These are phyloP conservation scores for Drosophila pruinosa DNA, from an alignment of 1,140 invertebrate species.

Conservation along the genomic window DNA sequence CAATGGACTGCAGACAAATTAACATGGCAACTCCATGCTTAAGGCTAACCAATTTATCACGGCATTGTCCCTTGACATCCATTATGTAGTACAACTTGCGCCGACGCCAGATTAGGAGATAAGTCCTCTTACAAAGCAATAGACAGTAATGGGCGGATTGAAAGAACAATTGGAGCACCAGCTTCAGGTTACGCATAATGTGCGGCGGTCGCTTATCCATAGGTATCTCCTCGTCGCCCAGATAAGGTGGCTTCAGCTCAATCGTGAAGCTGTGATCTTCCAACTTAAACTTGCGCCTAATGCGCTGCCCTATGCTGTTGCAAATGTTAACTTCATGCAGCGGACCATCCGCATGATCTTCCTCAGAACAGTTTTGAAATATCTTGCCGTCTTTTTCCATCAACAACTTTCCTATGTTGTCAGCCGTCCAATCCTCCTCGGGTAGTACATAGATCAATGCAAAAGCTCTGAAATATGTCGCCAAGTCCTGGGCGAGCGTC, in stretches of 20 bases:
- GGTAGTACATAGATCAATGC: constrained; percentile 67
- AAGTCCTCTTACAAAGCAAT: constrained; percentile 34
- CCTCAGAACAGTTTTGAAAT: constrained; percentile 29
- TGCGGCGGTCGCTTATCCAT: background rate
- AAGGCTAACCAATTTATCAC: constrained; percentile 18
- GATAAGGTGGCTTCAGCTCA: constrained; percentile 48
- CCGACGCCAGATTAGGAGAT: constrained; percentile 64
- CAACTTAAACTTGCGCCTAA: constrained; percentile 57
- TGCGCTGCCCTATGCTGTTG: constrained; percentile 14
- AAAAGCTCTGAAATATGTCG: constrained; percentile 65
- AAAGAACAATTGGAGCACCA: constrained; percentile 51
- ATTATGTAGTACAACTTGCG: constrained; percentile 51
- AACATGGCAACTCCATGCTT: constrained; percentile 44
- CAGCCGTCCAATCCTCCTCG: constrained; percentile 60
- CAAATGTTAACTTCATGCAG: background rate
- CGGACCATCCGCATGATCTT: background rate
- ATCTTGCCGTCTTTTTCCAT: constrained; percentile 50
- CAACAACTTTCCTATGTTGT: constrained; percentile 56
- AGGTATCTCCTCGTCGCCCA: background rate
- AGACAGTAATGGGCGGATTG: constrained; percentile 49
- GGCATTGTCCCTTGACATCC: constrained; percentile 45
- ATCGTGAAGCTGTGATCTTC: constrained; percentile 59
- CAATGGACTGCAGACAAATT: constrained; percentile 45
- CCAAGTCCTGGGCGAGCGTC: constrained; percentile 17
- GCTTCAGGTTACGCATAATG: constrained; percentile 40